Base-by-base conservation (phyloP, 2,113 vertebrate genomes). In the Chauna torquata region DNA sequence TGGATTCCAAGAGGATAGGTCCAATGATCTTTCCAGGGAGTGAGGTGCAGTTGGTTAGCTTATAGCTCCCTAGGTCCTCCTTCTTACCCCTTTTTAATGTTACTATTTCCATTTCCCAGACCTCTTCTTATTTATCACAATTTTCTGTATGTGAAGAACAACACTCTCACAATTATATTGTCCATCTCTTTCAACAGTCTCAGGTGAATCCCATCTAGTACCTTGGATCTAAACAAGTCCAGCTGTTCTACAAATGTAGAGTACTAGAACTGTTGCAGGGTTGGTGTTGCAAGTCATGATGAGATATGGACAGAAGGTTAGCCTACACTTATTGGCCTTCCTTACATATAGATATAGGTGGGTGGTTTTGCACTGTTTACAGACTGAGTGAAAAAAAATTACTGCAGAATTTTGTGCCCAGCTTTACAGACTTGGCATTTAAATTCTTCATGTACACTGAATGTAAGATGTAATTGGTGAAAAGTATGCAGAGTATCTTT, bases 81-180 rank as follows among this genome's bases (percentile, higher is more conserved):
- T 80, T 44, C 34, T 28, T 8, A 20, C 3, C 2, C 5, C 36
- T 88, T 91, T 81, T 57, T 78, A 78, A 52, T 23, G 11, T 61
- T 61, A 76, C 9, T 28, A 45, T 75, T 65, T 62, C 20, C 9
- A 45, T 6, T 14, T 69, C 28, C 9, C 9, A 85, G 19, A 88
- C 12, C 12, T 40, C 17, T 75, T 86, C 36, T 61, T 40, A 22
- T 20, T 55, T 42, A 70, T 13, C 13, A n/a, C 14, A 47, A 38
- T 47, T 71, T 82, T 54, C 30, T 2, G 16, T 13, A 28, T 0
- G 0, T 38, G 5, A 13, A 6, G 55, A 78, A 45, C 0, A 2
- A 4, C 17, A 69, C 57, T 69, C 25, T 91, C 49, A 55, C 6
- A 75, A 62, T 38, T 47, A 52, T 6, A 11, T 8, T 62, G 52